These are phyloP conservation scores for Drosophila cardini DNA, from an alignment of 1,140 invertebrate species.

Conservation along the genomic window DNA sequence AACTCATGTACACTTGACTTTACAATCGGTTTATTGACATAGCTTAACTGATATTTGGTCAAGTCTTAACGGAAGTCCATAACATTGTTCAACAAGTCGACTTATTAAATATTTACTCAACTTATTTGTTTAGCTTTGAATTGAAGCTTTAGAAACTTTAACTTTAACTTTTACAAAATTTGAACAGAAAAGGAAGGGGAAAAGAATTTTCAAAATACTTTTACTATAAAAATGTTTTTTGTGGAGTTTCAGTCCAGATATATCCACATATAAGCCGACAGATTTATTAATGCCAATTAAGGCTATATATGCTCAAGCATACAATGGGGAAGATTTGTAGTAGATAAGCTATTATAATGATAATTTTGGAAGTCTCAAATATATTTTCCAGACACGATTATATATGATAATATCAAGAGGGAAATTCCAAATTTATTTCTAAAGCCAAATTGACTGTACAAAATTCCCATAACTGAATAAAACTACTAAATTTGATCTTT, in stretches of 20 bases:
- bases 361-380: slow-evolving; percentile 9
- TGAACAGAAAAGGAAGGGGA: too few species aligned
- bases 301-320: background rate
- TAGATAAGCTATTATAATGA: slow-evolving; percentile 29
- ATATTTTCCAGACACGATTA: slow-evolving; percentile 29
- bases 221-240: too few species aligned
- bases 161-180: background rate
- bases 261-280: too few species aligned
- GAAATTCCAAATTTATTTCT: slow-evolving; percentile 1
- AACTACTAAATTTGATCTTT: background rate
- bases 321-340: background rate
- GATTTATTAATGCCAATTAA: background rate
- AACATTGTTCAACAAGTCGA: slow-evolving; percentile 32
- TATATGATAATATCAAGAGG: slow-evolving; percentile 9
- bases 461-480: slow-evolving; percentile 17
- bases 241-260: too few species aligned
- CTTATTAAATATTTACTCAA: slow-evolving; percentile 33
- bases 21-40: slow-evolving; percentile 31
- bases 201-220: too few species aligned
- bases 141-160: slow-evolving; percentile 5
- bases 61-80: slow-evolving; percentile 34
- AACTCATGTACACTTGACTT: slow-evolving; percentile 33
- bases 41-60: slow-evolving; percentile 34
- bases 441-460: slow-evolving; percentile 2
- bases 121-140: slow-evolving; percentile 33